Conservation (phyloP, 2,888 invertebrate genomes). For the Drosophila multiciliata region DNA sequence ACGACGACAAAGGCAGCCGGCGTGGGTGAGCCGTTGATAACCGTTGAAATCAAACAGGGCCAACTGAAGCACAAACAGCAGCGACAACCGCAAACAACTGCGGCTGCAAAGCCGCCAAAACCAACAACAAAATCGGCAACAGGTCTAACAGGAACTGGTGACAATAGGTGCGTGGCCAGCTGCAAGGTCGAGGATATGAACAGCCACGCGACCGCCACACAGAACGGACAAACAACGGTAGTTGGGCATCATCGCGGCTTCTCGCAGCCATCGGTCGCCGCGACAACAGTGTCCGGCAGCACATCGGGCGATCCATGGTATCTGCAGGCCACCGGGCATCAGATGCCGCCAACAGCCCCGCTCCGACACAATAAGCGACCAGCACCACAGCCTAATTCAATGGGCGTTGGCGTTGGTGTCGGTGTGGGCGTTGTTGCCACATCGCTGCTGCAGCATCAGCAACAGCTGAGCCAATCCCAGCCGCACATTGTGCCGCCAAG, state of each 20-base stretch:
- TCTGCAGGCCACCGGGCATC: conserved; percentile 85
- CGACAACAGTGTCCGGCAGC: conserved; percentile 68
- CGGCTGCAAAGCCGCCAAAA: conserved; percentile 46
- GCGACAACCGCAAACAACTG: conserved; percentile 32
- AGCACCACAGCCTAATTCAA: conserved; percentile 83
- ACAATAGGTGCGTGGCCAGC: conserved; percentile 37
- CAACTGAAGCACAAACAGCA: conserved; percentile 35
- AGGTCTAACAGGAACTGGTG: conserved; percentile 31
- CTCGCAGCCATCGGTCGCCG: conserved; percentile 84
- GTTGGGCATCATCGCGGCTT: conserved; percentile 85
- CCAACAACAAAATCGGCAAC: conserved; percentile 13
- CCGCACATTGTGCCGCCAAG: conserved; percentile 85
- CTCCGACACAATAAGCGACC: conserved; percentile 85
- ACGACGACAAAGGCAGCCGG: conserved; percentile 21
- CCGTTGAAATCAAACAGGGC: conserved; percentile 66
- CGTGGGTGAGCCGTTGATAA: conserved; percentile 51
- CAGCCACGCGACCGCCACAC: conserved; percentile 85
- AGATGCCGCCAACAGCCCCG: conserved; percentile 86
- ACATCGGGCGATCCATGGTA: conserved; percentile 85
- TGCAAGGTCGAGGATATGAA: conserved; percentile 83
- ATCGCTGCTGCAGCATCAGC: conserved; percentile 81
- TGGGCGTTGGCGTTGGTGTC: conserved; percentile 56
- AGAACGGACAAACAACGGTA: conserved; percentile 85
- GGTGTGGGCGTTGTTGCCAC: conserved; percentile 45
- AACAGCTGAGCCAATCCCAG: conserved; percentile 84